These are phyloP conservation scores for Prenolepis imparis DNA, from an alignment of 2,888 invertebrate genomes.

Conservation along the genomic window DNA sequence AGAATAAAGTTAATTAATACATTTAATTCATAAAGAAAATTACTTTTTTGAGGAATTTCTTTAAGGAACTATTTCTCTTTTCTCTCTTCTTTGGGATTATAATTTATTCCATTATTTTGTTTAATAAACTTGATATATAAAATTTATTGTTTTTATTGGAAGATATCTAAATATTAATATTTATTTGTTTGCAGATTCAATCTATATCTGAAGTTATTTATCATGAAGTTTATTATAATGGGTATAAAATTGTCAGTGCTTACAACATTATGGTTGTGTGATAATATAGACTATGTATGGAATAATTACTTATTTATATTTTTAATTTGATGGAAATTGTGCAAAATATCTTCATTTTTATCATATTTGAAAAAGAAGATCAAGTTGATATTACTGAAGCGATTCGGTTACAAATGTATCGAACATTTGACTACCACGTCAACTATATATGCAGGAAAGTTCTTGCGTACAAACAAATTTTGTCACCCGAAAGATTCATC, in stretches of 20 bases:
- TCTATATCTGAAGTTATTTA: conserved; percentile 92
- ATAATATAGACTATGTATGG: too few relatives aligned
- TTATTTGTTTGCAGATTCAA: conserved; percentile 88
- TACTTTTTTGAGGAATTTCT: too few relatives aligned
- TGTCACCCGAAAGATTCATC: too few relatives aligned
- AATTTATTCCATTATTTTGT: not conserved
- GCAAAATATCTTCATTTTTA: conserved; percentile 90
- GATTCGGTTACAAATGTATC: conserved; percentile 81
- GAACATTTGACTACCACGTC: too few relatives aligned
- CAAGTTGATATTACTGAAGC: conserved; percentile 88
- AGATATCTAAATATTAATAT: not conserved
- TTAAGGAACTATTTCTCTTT: too few relatives aligned
- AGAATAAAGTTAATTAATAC: too few relatives aligned
- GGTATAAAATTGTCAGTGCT: conserved; percentile 95
- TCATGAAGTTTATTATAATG: conserved; percentile 89
- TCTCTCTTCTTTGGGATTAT: too few relatives aligned
- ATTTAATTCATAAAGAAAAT: too few relatives aligned
- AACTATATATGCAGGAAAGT: too few relatives aligned
- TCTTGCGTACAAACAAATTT: too few relatives aligned
- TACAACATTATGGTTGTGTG: conserved; percentile 88
- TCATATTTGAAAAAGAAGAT: conserved; percentile 91
- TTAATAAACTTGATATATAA: too few relatives aligned
- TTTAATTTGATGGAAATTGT: conserved; percentile 90
- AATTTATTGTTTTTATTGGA: too few relatives aligned
- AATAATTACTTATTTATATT: conserved; percentile 86